Percentiles rank a stretch among this genome's conserved stretches.
Conservation (phyloP, 2,888 invertebrate species). For the Macropis europaea region DNA sequence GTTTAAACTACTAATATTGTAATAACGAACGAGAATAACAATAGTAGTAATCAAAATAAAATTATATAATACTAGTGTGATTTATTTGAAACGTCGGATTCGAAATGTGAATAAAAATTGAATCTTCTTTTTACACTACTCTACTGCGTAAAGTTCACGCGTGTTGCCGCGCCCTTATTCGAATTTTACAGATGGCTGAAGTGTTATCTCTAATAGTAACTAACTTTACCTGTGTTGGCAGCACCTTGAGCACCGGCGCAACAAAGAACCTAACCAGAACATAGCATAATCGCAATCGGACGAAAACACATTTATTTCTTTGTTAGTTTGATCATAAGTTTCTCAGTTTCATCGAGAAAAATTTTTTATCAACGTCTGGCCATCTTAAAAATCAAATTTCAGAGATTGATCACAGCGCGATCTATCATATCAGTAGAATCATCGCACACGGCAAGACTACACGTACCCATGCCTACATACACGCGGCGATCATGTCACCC, state of each 20-base stretch:
- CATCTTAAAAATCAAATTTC: too few relatives aligned
- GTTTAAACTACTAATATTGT: constrained; percentile 21
- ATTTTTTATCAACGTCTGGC: too few relatives aligned
- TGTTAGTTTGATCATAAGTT: too few relatives aligned
- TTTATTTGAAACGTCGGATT: constrained; percentile 19
- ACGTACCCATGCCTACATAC: neutral
- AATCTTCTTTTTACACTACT: too few relatives aligned
- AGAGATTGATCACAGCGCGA: constrained; percentile 34
- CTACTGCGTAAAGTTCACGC: too few relatives aligned
- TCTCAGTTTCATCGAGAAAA: too few relatives aligned
- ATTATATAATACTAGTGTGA: constrained; percentile 25
- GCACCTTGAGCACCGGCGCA: neutral
- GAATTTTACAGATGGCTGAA: neutral
- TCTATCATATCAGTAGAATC: constrained; percentile 5
- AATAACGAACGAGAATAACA: constrained; percentile 21
- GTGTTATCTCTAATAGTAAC: neutral
- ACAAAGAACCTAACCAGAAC: neutral
- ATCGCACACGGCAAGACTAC: too few relatives aligned
- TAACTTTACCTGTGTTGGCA: neutral
- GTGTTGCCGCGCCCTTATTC: too few relatives aligned
- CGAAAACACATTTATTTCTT: too few relatives aligned
- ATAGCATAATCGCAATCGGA: too few relatives aligned
- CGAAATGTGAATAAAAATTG: neutral
- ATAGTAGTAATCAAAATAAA: constrained; percentile 25
- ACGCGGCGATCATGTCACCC: neutral